Conservation (phyloP, 2,888 invertebrate genomes). For the Stegana nigrithorax region DNA sequence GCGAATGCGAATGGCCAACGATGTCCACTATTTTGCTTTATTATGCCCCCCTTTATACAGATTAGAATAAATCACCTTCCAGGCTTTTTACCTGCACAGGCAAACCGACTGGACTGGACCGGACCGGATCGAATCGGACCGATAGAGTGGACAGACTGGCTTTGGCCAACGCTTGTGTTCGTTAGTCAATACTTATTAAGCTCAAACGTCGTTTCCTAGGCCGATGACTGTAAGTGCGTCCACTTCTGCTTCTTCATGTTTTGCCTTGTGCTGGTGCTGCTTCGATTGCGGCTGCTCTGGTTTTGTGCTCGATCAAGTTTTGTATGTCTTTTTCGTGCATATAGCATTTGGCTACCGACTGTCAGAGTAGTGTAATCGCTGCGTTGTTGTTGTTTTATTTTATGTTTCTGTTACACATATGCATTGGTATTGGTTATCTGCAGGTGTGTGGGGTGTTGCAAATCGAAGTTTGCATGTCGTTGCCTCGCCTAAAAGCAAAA, state of each 20-base stretch:
- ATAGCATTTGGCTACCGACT: slow-evolving; percentile 6
- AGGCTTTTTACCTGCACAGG: slow-evolving; percentile 20
- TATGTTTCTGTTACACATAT: no score
- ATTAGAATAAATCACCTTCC: slow-evolving; percentile 57
- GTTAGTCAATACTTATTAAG: slow-evolving; percentile 19
- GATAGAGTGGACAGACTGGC: background rate
- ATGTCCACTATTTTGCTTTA: slow-evolving; percentile 57
- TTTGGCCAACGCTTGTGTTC: slow-evolving; percentile 1
- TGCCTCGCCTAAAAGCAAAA: background rate
- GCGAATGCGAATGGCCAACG: background rate
- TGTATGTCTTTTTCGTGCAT: no score
- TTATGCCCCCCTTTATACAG: slow-evolving; percentile 60
- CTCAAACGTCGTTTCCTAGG: background rate
- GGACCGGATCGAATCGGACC: no score
- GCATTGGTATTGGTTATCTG: background rate
- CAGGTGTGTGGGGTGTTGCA: background rate
- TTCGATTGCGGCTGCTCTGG: background rate
- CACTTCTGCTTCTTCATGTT: no score
- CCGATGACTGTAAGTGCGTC: no score
- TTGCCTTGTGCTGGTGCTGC: no score
- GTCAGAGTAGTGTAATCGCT: no score
- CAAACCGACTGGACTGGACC: no score
- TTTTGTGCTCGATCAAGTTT: background rate
- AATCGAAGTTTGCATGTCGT: background rate
- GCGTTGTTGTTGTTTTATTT: no score